Base-by-base conservation (phyloP, 2,888 invertebrate species). In the Eudasyphora cyanicolor region DNA sequence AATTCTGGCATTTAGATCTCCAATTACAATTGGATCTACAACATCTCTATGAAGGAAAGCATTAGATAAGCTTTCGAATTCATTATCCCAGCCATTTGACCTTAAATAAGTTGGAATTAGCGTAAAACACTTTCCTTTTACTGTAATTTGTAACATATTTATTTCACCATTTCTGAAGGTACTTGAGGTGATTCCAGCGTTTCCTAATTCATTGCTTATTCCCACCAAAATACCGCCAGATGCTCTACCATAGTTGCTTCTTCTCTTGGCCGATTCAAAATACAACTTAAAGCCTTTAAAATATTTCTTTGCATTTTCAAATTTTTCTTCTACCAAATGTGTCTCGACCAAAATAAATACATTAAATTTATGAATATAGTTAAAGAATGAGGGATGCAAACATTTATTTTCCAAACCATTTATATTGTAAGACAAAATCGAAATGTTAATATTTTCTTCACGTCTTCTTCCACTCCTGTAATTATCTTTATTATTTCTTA, bases 341-440 rank as follows among this genome's bases (percentile, higher is more conserved):
- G 60, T 60, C n/a, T 60, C 32, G 6, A 29, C 6, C 6, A 60
- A n/a, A 10, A 32, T 32, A 60, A 60, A 29, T 12, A 60, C n/a
- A 6, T 60, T n/a, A 3, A 14, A 14, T n/a, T 32, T 60, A 17
- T 32, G 24, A 27, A 32, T 29, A 14, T 29, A 60, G n/a, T 29
- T 60, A 60, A 32, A 60, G 27, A 60, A 60, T 27, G 32, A 60
- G 1, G 60, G 60, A 12, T 29, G 14, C n/a, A 60, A 32, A 17
- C 32, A 49, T 60, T 60, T 60, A 32, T 60, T 60, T 32, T 60
- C 60, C 10, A 60, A n/a, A 0, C 60, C 60, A 14, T 60, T 29
- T 29, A 60, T 60, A 27, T 32, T 60, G n/a, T 32, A 60, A 14
- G 60, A 32, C 14, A 60, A 14, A n/a, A 60, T 60, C n/a, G 8